These are phyloP conservation scores for Trochalopteron elliotii DNA, from an alignment of 2,113 vertebrate species.

Conservation along the genomic window DNA sequence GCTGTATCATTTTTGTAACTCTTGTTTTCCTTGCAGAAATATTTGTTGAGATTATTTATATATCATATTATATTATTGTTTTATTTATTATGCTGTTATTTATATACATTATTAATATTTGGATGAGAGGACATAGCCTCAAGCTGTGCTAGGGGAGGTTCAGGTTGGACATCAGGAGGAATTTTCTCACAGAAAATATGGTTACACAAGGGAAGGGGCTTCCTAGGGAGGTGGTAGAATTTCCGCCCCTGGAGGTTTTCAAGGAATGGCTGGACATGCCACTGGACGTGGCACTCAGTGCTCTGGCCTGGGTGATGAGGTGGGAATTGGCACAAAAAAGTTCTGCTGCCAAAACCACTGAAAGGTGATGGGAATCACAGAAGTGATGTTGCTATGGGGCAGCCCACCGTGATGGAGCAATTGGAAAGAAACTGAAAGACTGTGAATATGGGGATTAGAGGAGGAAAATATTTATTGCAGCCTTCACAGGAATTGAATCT, in stretches of 20 bases:
- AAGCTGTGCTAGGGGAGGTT: background rate
- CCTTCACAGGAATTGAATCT: background rate
- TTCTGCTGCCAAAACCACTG: background rate
- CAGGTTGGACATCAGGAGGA: background rate
- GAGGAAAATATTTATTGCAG: background rate
- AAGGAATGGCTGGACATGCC: background rate
- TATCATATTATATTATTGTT: background rate
- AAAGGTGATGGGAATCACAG: background rate
- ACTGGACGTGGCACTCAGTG: background rate
- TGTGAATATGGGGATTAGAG: background rate
- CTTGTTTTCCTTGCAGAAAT: background rate
- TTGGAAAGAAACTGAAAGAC: background rate
- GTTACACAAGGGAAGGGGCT: background rate
- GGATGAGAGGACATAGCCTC: no score
- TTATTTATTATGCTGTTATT: background rate
- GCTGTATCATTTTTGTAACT: background rate
- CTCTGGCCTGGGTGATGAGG: background rate
- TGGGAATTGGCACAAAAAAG: background rate
- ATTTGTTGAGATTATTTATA: background rate
- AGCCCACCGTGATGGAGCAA: background rate
- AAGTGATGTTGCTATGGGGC: accelerated
- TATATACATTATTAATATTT: background rate
- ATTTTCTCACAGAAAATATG: background rate
- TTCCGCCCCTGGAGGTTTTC: no score
- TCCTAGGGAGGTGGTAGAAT: no score